Evolutionary conservation across 2,113 vertebrate genomes (phyloP).

Genomic region (Cairina moschata): DNA sequence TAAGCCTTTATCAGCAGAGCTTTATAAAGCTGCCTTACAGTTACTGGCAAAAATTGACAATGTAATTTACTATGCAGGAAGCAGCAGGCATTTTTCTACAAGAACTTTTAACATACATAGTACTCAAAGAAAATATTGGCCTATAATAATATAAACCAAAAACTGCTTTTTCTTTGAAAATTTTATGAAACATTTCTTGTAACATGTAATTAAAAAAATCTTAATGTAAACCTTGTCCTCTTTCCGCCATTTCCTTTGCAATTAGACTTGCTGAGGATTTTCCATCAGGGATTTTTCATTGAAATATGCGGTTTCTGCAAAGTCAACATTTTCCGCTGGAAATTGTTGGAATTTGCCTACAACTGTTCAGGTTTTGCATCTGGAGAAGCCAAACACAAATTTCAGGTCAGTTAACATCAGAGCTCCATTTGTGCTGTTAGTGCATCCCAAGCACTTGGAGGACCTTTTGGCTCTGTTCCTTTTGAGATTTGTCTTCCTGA

Average conservation of each 20-base stretch:
- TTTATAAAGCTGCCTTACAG: slow-evolving; percentile 10
- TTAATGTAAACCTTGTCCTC: slow-evolving; percentile 18
- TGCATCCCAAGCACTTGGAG: not conserved
- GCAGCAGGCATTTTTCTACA: not conserved
- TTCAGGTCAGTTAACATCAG: not conserved
- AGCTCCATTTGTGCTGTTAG: not conserved
- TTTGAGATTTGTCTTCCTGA: not conserved
- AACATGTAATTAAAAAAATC: slow-evolving; percentile 24
- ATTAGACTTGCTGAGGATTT: slow-evolving; percentile 27
- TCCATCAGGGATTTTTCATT: slow-evolving; percentile 14
- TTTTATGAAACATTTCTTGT: slow-evolving; percentile 6
- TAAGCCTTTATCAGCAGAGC: slow-evolving; percentile 1
- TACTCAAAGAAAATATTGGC: not conserved
- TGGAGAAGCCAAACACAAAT: not conserved
- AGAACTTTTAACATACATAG: not conserved
- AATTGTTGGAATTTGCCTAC: slow-evolving; percentile 21
- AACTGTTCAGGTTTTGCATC: not conserved
- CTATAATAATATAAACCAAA: slow-evolving; percentile 15
- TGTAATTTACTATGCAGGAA: not conserved
- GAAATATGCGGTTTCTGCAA: not conserved
- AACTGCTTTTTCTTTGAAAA: not conserved
- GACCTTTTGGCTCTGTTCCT: not conserved
- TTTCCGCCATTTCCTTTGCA: slow-evolving; percentile 34
- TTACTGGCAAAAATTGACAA: not conserved
- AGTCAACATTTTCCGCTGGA: slow-evolving; percentile 52